These are phyloP conservation scores for Patagioenas fasciata DNA, from an alignment of 2,113 vertebrate species.

Conservation along the genomic window DNA sequence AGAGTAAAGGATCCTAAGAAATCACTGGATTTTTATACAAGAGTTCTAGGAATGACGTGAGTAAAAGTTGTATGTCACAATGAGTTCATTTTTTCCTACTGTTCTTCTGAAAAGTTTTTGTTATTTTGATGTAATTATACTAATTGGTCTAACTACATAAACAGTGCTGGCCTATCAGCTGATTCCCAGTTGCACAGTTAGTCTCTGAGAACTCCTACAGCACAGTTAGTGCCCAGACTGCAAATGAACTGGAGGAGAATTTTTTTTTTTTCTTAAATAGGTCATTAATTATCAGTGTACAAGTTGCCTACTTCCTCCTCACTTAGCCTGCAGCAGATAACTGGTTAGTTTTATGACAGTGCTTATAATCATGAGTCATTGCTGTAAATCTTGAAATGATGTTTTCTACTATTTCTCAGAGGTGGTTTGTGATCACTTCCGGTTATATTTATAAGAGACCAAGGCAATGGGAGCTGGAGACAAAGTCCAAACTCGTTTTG, in stretches of 20 bases:
- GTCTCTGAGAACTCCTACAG: neutral
- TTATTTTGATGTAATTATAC: neutral
- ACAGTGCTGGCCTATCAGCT: neutral
- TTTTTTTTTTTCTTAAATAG: neutral
- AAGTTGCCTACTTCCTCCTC: neutral
- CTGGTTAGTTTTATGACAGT: neutral
- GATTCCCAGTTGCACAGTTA: neutral
- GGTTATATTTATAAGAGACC: neutral
- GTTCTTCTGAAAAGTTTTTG: neutral
- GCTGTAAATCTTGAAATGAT: neutral
- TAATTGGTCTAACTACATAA: neutral
- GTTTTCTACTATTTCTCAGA: neutral
- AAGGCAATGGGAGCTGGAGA: neutral
- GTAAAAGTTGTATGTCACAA: slow-evolving; percentile 49
- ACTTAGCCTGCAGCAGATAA: neutral
- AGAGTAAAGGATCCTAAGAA: slow-evolving; percentile 95
- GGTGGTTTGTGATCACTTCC: neutral
- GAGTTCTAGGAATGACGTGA: slow-evolving; percentile 97
- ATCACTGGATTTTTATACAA: slow-evolving; percentile 97
- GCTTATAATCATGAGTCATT: neutral
- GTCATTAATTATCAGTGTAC: neutral
- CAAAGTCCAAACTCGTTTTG: neutral
- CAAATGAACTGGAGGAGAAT: neutral
- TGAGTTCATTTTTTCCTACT: neutral
- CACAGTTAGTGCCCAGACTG: neutral